Evolutionary conservation across 64 coral and sea anemone genomes (phyloP).

Genomic region (Platygyra sinensis): DNA sequence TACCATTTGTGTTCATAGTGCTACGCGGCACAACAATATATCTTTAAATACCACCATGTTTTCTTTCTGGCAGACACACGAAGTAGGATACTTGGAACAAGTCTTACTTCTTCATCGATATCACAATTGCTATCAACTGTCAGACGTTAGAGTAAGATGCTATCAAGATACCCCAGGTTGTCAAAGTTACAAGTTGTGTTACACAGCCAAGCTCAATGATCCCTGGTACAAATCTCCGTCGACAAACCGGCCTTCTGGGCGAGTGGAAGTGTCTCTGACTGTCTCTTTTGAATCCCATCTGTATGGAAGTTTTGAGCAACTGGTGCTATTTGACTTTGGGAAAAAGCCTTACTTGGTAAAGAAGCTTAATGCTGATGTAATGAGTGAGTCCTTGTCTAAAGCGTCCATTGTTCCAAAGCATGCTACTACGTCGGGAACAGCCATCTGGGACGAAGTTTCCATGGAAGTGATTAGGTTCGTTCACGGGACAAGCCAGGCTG

Average conservation of each 20-base stretch:
- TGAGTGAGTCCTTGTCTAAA: background rate
- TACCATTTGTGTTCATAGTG: no score
- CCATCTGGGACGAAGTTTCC: constrained; percentile 12
- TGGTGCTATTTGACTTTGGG: constrained; percentile 84
- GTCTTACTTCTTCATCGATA: constrained; percentile 6
- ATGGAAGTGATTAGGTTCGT: constrained; percentile 30
- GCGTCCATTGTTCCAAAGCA: background rate
- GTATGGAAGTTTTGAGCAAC: constrained; percentile 74
- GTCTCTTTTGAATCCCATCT: constrained; percentile 11
- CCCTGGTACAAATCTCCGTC: background rate
- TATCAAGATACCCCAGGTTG: background rate
- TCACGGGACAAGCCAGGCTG: background rate
- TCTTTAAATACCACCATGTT: background rate
- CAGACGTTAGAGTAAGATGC: background rate
- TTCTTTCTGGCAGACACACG: background rate
- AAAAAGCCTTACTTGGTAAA: constrained; percentile 42
- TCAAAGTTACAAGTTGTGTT: constrained; percentile 12
- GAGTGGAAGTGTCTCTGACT: background rate
- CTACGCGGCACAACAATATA: no score
- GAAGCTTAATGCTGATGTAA: constrained; percentile 70
- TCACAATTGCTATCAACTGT: constrained; percentile 21
- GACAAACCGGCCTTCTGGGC: background rate
- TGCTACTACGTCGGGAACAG: background rate
- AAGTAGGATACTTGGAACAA: background rate
- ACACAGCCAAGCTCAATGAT: constrained; percentile 18